A percentile compares a stretch with the other conserved stretches of the same genome.
Evolutionary conservation across 2,888 invertebrate species (phyloP).

Genomic region (Pogonocherus hispidulus): DNA sequence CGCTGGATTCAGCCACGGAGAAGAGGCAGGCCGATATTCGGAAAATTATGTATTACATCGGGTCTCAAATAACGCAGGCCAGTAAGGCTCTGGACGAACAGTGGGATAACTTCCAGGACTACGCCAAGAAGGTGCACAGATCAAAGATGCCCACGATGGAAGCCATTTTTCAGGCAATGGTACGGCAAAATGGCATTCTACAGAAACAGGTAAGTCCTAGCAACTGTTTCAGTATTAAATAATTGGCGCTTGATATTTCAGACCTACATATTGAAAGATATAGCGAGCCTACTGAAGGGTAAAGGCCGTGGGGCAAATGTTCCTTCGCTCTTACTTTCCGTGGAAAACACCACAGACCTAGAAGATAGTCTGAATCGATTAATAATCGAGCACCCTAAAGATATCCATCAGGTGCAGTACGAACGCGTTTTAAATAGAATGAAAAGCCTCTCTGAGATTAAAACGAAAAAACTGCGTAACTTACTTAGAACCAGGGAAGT

Average conservation of each 20-base stretch:
- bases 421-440: constrained; percentile 60
- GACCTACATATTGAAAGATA: constrained; percentile 64
- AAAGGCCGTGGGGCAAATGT: constrained; percentile 68
- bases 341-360: constrained; percentile 64
- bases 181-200: constrained; percentile 80
- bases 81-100: constrained; percentile 81
- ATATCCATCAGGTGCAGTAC: constrained; percentile 66
- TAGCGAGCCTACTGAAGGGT: constrained; percentile 59
- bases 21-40: constrained; percentile 80
- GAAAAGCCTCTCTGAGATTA: constrained; percentile 68
- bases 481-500: constrained; percentile 71
- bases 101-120: constrained; percentile 76
- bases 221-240: too few relatives aligned
- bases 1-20: constrained; percentile 77
- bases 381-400: constrained; percentile 69
- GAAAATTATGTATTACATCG: constrained; percentile 79
- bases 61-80: constrained; percentile 81
- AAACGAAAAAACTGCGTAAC: constrained; percentile 71
- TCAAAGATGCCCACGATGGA: constrained; percentile 81
- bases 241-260: constrained; percentile 41
- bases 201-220: constrained; percentile 70
- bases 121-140: constrained; percentile 67
- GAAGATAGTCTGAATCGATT: constrained; percentile 69
- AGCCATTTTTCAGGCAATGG: constrained; percentile 83
- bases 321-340: constrained; percentile 67